Conservation (phyloP, 2,797 vertebrate species). For the Dallia pectoralis region DNA sequence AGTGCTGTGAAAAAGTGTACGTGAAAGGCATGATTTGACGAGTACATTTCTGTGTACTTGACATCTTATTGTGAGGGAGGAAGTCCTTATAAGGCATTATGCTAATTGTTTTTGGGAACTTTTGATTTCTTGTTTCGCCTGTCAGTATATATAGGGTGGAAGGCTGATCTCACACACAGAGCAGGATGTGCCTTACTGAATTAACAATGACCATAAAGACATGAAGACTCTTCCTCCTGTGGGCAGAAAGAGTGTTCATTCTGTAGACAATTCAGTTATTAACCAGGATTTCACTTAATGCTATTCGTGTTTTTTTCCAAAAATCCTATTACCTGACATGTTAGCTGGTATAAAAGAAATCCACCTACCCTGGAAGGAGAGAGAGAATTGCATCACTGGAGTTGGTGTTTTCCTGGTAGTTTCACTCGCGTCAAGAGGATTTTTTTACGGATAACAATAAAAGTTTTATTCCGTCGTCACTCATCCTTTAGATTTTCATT, state of each 20-base stretch:
- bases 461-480: background rate
- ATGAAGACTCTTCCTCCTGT: slow-evolving; percentile 43
- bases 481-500: slow-evolving; percentile 20
- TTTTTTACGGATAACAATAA: background rate
- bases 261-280: slow-evolving; percentile 37
- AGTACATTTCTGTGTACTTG: slow-evolving; percentile 69
- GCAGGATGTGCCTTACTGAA: slow-evolving; percentile 80
- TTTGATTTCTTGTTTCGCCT: slow-evolving; percentile 55
- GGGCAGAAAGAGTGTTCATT: slow-evolving; percentile 42
- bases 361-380: slow-evolving; percentile 23
- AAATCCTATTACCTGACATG: slow-evolving; percentile 1
- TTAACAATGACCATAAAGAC: slow-evolving; percentile 59
- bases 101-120: slow-evolving; percentile 71
- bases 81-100: slow-evolving; percentile 56
- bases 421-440: background rate
- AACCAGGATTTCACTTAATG: slow-evolving; percentile 9
- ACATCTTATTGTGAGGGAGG: slow-evolving; percentile 60
- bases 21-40: slow-evolving; percentile 78
- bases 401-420: background rate
- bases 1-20: slow-evolving; percentile 72
- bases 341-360: slow-evolving; percentile 23
- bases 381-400: background rate
- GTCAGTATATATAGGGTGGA: slow-evolving; percentile 62
- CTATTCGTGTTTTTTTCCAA: slow-evolving; percentile 10
- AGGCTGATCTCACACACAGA: slow-evolving; percentile 64